A percentile compares a stretch with the other conserved stretches of the same genome.
phyloP scores from a whole-genome alignment of 2,113 vertebrate species.

The Camelus bactrianus region DNA sequence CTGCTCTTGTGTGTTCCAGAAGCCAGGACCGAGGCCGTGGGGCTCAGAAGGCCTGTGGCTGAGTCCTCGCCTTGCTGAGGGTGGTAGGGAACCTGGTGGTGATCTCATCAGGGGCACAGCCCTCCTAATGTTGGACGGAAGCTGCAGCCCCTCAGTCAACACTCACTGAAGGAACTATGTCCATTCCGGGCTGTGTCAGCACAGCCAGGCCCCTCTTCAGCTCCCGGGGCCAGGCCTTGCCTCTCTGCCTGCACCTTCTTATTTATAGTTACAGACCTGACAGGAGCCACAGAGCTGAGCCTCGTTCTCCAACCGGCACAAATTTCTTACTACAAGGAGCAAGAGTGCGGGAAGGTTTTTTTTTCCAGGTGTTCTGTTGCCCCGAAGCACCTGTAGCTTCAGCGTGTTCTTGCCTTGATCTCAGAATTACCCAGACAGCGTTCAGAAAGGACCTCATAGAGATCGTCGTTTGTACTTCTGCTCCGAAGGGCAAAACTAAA shows the following conservation, averaged over 20 bases:
- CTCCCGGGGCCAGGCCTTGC: neutral
- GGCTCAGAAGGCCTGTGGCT: neutral
- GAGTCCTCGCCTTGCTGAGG: neutral
- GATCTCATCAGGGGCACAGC: neutral
- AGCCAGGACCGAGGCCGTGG: neutral
- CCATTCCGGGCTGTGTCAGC: neutral
- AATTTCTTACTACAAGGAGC: neutral
- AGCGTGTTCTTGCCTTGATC: neutral
- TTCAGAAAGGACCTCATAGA: neutral
- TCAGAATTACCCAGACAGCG: conserved; percentile 31
- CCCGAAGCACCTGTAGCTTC: neutral
- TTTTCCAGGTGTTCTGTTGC: neutral
- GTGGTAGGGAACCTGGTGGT: neutral
- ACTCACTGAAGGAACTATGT: too few species aligned
- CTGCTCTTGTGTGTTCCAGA: neutral
- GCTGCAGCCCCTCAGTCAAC: neutral
- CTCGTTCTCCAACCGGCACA: neutral
- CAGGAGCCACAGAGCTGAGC: neutral
- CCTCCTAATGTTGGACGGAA: neutral
- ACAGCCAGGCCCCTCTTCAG: neutral
- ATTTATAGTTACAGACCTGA: neutral
- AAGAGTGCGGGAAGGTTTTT: neutral
- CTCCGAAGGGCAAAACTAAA: neutral
- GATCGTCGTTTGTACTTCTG: neutral
- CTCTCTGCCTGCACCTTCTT: neutral